A percentile compares a stretch with the other conserved stretches of the same genome.
Evolutionary conservation across 53 echinoderm and acorn worm genomes (phyloP).

Genomic region (Paracentrotus lividus): DNA sequence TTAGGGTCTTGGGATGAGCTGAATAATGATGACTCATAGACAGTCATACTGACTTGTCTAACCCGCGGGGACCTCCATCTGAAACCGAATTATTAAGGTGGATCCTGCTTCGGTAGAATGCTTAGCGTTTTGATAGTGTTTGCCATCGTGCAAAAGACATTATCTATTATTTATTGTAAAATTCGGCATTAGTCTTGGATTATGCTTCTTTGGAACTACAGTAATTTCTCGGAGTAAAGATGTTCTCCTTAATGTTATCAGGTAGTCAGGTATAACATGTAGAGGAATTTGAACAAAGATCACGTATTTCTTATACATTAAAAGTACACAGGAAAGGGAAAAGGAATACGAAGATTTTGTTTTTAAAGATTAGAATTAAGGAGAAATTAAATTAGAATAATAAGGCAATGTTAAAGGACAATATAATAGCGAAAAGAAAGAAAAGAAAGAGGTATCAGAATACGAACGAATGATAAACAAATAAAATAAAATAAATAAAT

Average conservation of each 20-base stretch:
- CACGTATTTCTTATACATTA: too few species aligned
- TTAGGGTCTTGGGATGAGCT: not conserved
- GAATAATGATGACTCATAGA: slow-evolving; percentile 9
- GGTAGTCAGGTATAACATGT: not conserved
- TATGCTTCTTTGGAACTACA: not conserved
- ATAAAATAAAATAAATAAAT: not conserved
- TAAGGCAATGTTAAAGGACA: not conserved
- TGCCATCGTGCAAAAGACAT: not conserved
- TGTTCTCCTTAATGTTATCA: too few species aligned
- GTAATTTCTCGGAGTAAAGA: not conserved
- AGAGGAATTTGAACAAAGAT: not conserved
- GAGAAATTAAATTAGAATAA: not conserved
- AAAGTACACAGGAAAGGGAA: not conserved
- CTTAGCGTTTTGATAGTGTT: not conserved
- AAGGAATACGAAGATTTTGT: not conserved
- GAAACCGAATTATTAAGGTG: not conserved
- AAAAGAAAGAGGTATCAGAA: not conserved
- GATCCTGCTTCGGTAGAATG: too few species aligned
- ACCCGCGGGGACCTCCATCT: not conserved
- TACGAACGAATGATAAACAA: not conserved
- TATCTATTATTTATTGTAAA: not conserved
- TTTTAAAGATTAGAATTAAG: not conserved
- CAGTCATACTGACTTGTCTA: not conserved
- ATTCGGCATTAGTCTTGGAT: not conserved
- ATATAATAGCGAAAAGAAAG: not conserved